Evolutionary conservation across 2,113 vertebrate genomes (phyloP).

Genomic region (Phalacrocorax carbo): DNA sequence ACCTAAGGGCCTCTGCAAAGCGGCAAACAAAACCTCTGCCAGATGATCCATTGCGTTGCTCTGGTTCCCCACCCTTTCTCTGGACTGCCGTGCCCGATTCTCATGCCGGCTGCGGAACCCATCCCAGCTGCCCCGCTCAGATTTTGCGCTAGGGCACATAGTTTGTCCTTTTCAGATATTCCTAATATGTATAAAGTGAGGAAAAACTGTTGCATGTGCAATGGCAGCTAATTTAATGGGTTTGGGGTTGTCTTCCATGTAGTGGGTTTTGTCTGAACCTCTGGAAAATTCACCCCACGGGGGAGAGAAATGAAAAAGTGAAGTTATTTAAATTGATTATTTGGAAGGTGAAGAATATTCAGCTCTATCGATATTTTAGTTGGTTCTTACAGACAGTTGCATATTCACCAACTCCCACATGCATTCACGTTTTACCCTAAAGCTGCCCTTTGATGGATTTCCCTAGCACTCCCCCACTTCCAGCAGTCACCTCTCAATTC

Average conservation of each 20-base stretch:
- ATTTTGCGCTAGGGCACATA: background rate
- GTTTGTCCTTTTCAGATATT: background rate
- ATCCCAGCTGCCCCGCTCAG: background rate
- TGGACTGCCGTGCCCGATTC: background rate
- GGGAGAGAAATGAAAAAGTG: accelerated
- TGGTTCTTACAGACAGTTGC: background rate
- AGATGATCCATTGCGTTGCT: background rate
- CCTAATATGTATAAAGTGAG: background rate
- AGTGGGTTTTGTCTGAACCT: background rate
- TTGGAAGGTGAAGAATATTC: background rate
- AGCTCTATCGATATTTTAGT: background rate
- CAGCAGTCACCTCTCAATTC: background rate
- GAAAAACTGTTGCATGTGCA: background rate
- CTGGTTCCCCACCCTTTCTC: background rate
- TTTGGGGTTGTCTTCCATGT: background rate
- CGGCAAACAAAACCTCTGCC: background rate
- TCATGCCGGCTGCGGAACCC: background rate
- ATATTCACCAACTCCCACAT: accelerated
- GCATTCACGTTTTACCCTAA: background rate
- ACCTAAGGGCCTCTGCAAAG: background rate
- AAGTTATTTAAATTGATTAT: background rate
- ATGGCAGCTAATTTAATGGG: background rate
- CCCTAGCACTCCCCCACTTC: background rate
- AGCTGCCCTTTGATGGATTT: background rate
- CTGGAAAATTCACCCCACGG: background rate